Base-by-base conservation (phyloP, 2,797 vertebrate species). In the Pantherophis alleghaniensis region DNA sequence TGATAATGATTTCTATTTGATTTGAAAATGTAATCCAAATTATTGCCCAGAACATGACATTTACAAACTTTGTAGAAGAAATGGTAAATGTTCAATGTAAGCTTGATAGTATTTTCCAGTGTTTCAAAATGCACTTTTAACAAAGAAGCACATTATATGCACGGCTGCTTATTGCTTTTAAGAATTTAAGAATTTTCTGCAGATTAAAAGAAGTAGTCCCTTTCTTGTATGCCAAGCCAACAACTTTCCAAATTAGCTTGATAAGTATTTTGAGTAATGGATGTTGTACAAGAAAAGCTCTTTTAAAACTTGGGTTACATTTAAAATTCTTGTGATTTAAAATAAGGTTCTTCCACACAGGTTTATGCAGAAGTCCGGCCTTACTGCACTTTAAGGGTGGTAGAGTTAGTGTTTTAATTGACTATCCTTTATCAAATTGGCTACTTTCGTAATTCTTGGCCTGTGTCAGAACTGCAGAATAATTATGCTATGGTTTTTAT, bases 251-350 rank as follows among this genome's bases (percentile, higher is more conserved):
- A 86, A 90, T 86, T 92, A 37, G 16, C 32, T 87, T 51, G 18
- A 87, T 69, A 60, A 87, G 24, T 87, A 90, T 16, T 53, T 87
- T 87, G 47, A 22, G 10, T 74, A 91, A 32, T 53, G 55, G 28
- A 10, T 60, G 22, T 92, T 42, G 13, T 90, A 12, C 42, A 51
- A 91, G 53, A 61, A 24, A 63, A 86, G n/a, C 59, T 53, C 13
- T 56, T 92, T 90, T 90, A 51, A 26, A 32, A 28, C 24, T 18
- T 88, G 42, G 5, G 12, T 63, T 92, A 32, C 32, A 18, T 87
- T 90, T 88, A 79, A 74, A 88, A 74, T 12, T 32, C 87, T 51
- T 89, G 83, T 28, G 87, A 61, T 79, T 94, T 91, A 60, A 87
- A 94, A 90, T 20, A 53, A 87, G 56, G 22, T 79, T 69, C 28